Conservation (phyloP, 2,888 invertebrate genomes). For the Agonopterix alstromeriana region DNA sequence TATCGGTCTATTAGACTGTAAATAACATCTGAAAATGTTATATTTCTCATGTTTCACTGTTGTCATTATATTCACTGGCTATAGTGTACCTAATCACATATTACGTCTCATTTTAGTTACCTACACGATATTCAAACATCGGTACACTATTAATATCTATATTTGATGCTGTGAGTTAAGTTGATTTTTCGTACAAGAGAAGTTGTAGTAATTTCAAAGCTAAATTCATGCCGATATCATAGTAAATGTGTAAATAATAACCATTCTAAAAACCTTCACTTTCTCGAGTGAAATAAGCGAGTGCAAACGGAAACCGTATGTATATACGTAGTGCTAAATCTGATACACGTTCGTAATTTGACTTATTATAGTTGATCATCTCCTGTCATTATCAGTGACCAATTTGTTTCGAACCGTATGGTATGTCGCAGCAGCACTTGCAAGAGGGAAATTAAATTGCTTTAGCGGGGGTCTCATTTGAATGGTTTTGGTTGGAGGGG, state of each 20-base stretch:
- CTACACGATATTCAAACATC: too few relatives aligned
- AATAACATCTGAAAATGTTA: not conserved
- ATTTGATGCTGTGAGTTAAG: too few relatives aligned
- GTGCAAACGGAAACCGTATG: conserved; percentile 12
- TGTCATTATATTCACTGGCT: not conserved
- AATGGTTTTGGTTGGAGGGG: conserved; percentile 2
- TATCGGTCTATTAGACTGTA: not conserved
- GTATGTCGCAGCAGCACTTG: not conserved
- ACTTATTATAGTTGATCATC: conserved; percentile 21
- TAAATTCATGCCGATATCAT: not conserved
- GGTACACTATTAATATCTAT: too few relatives aligned
- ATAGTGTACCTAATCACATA: too few relatives aligned
- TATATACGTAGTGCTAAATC: conserved; percentile 10
- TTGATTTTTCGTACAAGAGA: too few relatives aligned
- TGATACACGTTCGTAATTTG: conserved; percentile 14
- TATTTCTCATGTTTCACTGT: not conserved
- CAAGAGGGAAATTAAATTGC: not conserved
- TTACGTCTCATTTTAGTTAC: too few relatives aligned
- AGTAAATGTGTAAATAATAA: not conserved
- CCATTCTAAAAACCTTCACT: conserved; percentile 14
- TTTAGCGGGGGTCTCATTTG: conserved; percentile 5
- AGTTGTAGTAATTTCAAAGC: too few relatives aligned
- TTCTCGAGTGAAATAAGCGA: conserved; percentile 15
- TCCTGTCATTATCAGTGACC: conserved; percentile 15
- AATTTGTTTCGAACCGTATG: conserved; percentile 7